Conservation (phyloP, 2,113 vertebrate species). For the Mungos mungo region DNA sequence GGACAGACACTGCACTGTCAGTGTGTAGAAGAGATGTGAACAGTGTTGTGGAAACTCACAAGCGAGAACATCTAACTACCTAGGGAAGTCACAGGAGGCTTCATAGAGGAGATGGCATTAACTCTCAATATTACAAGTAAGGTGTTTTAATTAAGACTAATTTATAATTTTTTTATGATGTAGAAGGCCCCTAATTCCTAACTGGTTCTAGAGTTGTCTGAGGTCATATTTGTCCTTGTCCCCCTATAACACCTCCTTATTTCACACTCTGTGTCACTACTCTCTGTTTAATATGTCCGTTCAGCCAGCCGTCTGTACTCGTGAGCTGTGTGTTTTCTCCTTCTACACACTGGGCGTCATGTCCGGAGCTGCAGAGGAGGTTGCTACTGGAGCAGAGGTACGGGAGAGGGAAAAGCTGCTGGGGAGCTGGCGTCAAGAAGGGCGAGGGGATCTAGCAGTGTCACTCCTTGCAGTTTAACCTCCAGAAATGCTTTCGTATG, state of each 20-base stretch:
- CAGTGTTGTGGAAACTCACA: not conserved
- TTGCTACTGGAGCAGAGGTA: slow-evolving; percentile 98
- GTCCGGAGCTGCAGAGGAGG: slow-evolving; percentile 98
- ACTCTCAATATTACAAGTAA: not conserved
- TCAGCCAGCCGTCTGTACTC: slow-evolving; percentile 97
- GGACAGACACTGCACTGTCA: not conserved
- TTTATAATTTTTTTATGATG: not conserved
- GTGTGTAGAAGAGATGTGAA: not conserved
- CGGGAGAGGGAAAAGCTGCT: not conserved
- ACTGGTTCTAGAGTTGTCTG: not conserved
- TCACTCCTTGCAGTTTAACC: not conserved
- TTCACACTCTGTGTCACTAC: not conserved
- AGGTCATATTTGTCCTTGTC: not conserved
- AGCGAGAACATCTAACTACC: not conserved
- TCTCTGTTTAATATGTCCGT: slow-evolving; percentile 22
- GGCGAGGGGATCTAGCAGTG: not conserved
- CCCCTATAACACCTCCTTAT: rapidly evolving
- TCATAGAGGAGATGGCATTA: not conserved
- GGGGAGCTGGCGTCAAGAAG: not conserved
- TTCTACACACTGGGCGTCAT: slow-evolving; percentile 99
- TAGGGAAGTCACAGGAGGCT: not conserved
- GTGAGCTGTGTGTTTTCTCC: slow-evolving; percentile 98
- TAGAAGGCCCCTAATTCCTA: not conserved
- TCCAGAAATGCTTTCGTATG: slow-evolving; percentile 11
- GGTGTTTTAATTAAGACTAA: slow-evolving; percentile 10